These are phyloP conservation scores for Oceanodroma leucorhoa DNA, from an alignment of 2,797 vertebrate species.

Conservation along the genomic window DNA sequence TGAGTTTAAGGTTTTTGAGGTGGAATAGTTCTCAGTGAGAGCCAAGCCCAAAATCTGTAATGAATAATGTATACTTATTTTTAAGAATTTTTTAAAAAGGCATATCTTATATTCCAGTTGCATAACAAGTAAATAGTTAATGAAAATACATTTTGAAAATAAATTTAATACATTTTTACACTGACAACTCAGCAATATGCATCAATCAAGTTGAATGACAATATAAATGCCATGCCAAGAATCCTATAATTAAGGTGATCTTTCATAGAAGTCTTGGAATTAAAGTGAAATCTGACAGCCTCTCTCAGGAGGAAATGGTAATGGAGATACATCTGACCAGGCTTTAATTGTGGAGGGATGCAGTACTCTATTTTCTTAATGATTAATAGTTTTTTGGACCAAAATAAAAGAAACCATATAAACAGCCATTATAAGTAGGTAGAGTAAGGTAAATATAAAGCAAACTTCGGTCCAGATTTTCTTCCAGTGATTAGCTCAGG, in stretches of 20 bases:
- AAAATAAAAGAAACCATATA: not conserved
- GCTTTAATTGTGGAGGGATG: not conserved
- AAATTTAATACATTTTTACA: slow-evolving; percentile 14
- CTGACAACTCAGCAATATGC: slow-evolving; percentile 57
- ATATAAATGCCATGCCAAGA: slow-evolving; percentile 50
- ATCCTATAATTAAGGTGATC: slow-evolving; percentile 60
- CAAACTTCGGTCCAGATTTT: not conserved
- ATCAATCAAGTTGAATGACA: slow-evolving; percentile 65
- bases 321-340: not conserved
- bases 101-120: not conserved
- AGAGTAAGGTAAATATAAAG: not conserved
- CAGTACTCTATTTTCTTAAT: slow-evolving; percentile 1
- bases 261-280: slow-evolving; percentile 56
- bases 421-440: not conserved
- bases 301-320: slow-evolving; percentile 20
- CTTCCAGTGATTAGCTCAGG: not conserved
- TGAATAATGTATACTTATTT: not conserved
- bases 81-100: not conserved
- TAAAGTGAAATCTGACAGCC: slow-evolving; percentile 41
- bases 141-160: slow-evolving; percentile 54
- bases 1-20: not conserved
- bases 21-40: not conserved
- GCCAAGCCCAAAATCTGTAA: not conserved
- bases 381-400: not conserved
- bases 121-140: slow-evolving; percentile 48